phyloP scores from a whole-genome alignment of 2,888 invertebrate genomes.

The Molanna angustata region DNA sequence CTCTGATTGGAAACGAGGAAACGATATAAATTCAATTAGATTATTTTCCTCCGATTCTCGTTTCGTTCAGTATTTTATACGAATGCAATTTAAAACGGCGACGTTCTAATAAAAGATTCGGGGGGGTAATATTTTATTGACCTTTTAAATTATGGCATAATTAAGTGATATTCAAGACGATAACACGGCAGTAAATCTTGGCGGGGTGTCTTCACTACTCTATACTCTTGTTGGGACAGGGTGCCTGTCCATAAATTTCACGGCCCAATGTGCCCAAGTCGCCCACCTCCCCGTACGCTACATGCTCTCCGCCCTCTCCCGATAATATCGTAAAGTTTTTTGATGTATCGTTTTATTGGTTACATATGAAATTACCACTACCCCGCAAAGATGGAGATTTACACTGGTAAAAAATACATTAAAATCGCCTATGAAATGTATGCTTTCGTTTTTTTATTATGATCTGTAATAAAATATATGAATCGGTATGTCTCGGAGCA shows the following conservation, averaged over 20 bases:
- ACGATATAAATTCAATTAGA: background rate
- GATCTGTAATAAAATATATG: no score
- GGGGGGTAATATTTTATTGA: conserved; percentile 20
- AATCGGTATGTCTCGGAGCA: no score
- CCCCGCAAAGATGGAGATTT: conserved; percentile 7
- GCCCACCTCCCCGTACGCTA: background rate
- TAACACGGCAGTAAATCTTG: conserved; percentile 26
- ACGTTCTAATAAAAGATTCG: background rate
- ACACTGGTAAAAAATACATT: no score
- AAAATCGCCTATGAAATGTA: no score
- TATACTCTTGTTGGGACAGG: no score
- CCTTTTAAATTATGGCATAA: conserved; percentile 26
- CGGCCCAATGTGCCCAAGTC: conserved; percentile 21
- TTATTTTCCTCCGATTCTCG: background rate
- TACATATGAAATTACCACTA: conserved; percentile 30
- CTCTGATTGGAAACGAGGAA: background rate
- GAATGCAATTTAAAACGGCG: background rate
- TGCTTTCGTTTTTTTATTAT: no score
- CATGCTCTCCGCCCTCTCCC: no score
- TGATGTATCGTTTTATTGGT: conserved; percentile 33
- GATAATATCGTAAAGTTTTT: conserved; percentile 31
- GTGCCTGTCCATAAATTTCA: conserved; percentile 28
- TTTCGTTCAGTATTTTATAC: background rate
- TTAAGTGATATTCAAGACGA: conserved; percentile 25
- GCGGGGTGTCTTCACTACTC: conserved; percentile 13